Evolutionary conservation across 2,113 vertebrate species (phyloP).

Genomic region (Poeciliopsis retropinna): DNA sequence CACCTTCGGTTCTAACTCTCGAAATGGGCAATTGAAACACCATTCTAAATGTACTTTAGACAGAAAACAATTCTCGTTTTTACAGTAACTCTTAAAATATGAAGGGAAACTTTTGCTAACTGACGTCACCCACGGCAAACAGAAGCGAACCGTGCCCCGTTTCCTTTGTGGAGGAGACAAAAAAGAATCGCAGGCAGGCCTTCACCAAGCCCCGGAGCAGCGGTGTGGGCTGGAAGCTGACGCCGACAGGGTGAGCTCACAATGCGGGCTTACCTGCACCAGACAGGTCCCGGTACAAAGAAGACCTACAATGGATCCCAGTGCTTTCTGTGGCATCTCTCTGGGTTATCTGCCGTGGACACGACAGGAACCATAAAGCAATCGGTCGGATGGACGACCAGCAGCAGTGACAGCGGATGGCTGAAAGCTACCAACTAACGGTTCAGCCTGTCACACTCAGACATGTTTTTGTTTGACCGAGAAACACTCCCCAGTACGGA

Average conservation of each 20-base stretch:
- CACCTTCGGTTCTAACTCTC: slow-evolving; percentile 20
- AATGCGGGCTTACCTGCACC: slow-evolving; percentile 79
- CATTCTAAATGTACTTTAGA: neutral
- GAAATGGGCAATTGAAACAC: neutral
- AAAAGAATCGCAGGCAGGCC: slow-evolving; percentile 70
- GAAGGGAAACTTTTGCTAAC: slow-evolving; percentile 50
- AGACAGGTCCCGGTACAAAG: slow-evolving; percentile 79
- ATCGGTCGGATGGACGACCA: slow-evolving; percentile 33
- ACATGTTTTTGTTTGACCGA: slow-evolving; percentile 70
- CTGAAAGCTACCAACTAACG: slow-evolving; percentile 22
- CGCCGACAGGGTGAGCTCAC: slow-evolving; percentile 17
- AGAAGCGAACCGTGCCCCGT: slow-evolving; percentile 35
- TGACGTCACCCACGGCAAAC: slow-evolving; percentile 65
- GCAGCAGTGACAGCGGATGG: slow-evolving; percentile 27
- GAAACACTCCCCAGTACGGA: slow-evolving; percentile 26
- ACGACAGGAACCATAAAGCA: slow-evolving; percentile 72
- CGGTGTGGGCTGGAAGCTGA: slow-evolving; percentile 56
- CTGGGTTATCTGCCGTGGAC: slow-evolving; percentile 68
- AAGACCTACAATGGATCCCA: slow-evolving; percentile 81
- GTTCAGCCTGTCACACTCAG: slow-evolving; percentile 19
- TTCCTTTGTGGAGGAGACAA: slow-evolving; percentile 76
- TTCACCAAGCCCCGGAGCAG: slow-evolving; percentile 60
- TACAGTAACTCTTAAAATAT: slow-evolving; percentile 20
- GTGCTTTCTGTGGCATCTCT: slow-evolving; percentile 80
- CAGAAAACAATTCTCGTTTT: fast-evolving